These are phyloP conservation scores for Rhabdophis nuchalis DNA, from an alignment of 2,797 vertebrate species.

Conservation along the genomic window DNA sequence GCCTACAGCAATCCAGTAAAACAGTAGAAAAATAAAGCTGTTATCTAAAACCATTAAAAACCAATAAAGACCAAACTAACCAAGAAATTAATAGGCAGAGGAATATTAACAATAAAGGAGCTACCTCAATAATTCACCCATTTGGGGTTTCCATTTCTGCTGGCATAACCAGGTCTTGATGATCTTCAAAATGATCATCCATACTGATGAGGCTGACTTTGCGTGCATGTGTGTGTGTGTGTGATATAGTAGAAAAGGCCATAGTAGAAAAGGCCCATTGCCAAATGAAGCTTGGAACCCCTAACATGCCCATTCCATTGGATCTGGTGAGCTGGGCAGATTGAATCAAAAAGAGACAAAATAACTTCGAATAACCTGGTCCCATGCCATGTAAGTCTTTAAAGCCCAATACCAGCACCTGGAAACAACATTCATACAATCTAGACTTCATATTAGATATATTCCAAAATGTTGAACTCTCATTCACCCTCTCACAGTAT, in stretches of 20 bases:
- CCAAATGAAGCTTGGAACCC: not conserved
- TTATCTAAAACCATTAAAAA: not conserved
- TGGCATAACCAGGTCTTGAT: not conserved
- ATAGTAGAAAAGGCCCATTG: not conserved
- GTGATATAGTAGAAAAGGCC: too few relatives aligned
- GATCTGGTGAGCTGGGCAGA: not conserved
- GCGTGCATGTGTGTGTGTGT: too few relatives aligned
- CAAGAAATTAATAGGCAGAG: not conserved
- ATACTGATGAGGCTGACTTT: not conserved
- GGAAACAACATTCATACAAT: not conserved
- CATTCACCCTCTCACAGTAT: not conserved
- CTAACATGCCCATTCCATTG: not conserved
- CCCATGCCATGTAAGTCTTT: not conserved
- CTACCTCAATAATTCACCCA: not conserved
- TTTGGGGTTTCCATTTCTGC: not conserved
- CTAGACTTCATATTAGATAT: not conserved
- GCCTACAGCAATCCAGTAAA: not conserved
- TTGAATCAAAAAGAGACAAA: not conserved
- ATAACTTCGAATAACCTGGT: not conserved
- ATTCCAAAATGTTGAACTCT: not conserved
- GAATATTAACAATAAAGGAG: not conserved
- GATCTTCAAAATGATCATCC: not conserved
- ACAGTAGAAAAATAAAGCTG: not conserved
- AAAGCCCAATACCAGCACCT: not conserved
- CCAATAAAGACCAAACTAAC: not conserved